Percentiles rank a stretch among this genome's conserved stretches.
These are phyloP conservation scores for Monopis laevigella DNA, from an alignment of 2,888 invertebrate genomes.

Conservation along the genomic window DNA sequence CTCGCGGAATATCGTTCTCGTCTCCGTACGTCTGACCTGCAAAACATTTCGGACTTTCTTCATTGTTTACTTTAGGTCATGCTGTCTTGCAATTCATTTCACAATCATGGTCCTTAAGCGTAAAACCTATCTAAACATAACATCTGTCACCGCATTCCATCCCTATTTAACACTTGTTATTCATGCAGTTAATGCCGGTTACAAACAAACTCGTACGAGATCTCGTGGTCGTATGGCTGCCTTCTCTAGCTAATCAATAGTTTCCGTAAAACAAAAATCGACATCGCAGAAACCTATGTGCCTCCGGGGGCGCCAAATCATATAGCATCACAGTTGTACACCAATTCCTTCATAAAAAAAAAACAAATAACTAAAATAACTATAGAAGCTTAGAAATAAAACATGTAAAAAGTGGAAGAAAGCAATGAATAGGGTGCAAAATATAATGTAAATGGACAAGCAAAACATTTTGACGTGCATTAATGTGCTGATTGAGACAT, in stretches of 20 bases:
- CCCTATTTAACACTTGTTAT: background rate
- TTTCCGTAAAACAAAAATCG: background rate
- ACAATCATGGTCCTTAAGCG: background rate
- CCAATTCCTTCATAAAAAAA: conserved; percentile 48
- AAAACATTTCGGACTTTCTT: conserved; percentile 42
- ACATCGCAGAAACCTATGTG: background rate
- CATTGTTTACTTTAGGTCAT: conserved; percentile 23
- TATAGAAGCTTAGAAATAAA: conserved; percentile 24
- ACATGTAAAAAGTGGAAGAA: conserved; percentile 27
- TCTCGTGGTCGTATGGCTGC: too few species aligned
- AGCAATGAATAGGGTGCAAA: conserved; percentile 5
- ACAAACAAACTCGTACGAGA: background rate
- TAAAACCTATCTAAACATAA: background rate
- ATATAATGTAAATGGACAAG: conserved; percentile 1
- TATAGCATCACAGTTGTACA: conserved; percentile 43
- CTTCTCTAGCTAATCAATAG: too few species aligned
- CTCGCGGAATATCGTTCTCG: conserved; percentile 54
- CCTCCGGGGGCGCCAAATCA: conserved; percentile 60
- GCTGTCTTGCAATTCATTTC: background rate
- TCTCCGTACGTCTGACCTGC: conserved; percentile 59
- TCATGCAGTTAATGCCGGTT: background rate
- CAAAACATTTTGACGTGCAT: conserved; percentile 1
- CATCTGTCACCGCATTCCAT: conserved; percentile 10
- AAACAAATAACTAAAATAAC: conserved; percentile 1
- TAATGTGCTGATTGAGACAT: too few species aligned